phyloP scores from a whole-genome alignment of 2,797 vertebrate genomes.

The Rhyacichthys aspro region DNA sequence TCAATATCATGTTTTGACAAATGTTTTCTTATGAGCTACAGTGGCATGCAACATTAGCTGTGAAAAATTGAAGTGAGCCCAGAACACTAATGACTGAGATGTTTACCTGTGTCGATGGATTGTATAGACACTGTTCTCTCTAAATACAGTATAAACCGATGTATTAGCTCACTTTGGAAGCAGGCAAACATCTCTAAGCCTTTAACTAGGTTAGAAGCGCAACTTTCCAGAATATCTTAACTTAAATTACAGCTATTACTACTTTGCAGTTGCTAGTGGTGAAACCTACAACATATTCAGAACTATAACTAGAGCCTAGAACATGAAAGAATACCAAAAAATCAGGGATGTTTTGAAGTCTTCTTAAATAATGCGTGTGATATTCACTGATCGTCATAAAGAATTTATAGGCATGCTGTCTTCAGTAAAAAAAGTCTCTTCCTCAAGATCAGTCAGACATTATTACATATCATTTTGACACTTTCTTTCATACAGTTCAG shows the following conservation, averaged over 20 bases:
- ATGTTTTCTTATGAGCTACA: conserved; percentile 50
- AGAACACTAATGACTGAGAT: conserved; percentile 55
- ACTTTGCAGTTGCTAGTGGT: conserved; percentile 5
- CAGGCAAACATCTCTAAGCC: conserved; percentile 31
- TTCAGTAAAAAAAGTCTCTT: conserved; percentile 62
- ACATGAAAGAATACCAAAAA: conserved; percentile 53
- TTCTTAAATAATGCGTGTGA: conserved; percentile 72
- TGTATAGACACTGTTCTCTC: conserved; percentile 29
- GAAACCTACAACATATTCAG: conserved; percentile 1
- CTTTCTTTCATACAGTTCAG: conserved; percentile 45
- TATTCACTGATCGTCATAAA: conserved; percentile 67
- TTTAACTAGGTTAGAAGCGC: conserved; percentile 28
- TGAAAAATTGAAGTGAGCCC: conserved; percentile 50
- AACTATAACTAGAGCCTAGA: conserved; percentile 18
- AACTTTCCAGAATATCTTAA: conserved; percentile 8
- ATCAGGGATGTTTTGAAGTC: conserved; percentile 56
- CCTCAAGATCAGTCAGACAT: conserved; percentile 65
- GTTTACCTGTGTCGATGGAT: too few relatives aligned
- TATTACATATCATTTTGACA: conserved; percentile 62
- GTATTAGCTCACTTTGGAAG: conserved; percentile 28
- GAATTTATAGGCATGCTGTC: conserved; percentile 67
- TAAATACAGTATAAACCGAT: conserved; percentile 49
- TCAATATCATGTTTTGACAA: conserved; percentile 37
- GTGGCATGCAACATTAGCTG: conserved; percentile 59
- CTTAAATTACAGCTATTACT: conserved; percentile 24